A percentile compares a stretch with the other conserved stretches of the same genome.
Conservation (phyloP, 30 jellyfish, hydroid and myxozoan genomes). For the Rhopilema esculentum region DNA sequence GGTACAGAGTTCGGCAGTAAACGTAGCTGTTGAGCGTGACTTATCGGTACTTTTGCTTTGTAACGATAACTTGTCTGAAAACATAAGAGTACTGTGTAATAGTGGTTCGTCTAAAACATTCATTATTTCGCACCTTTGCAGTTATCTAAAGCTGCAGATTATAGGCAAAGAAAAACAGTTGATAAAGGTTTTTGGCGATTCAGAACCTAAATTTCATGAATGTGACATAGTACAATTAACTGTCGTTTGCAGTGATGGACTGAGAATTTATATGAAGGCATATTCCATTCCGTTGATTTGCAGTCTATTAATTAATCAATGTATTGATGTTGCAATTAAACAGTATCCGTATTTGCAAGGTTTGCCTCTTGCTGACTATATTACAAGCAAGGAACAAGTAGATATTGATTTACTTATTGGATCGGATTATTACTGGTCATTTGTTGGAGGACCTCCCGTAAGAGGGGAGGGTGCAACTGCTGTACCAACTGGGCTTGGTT, state of each 20-base stretch:
- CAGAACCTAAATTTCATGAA: no score
- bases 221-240: slow-evolving; percentile 20
- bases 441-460: slow-evolving; percentile 1
- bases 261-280: slow-evolving; percentile 13
- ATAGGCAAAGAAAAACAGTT: no score
- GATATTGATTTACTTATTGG: slow-evolving; percentile 27
- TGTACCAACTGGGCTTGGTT: slow-evolving; percentile 17
- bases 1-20: no score
- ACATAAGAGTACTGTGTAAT: no score
- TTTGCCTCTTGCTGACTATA: slow-evolving; percentile 14
- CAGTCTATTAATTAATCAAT: slow-evolving; percentile 4
- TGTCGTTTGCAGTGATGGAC: slow-evolving; percentile 19
- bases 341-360: not conserved
- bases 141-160: no score
- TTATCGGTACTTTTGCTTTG: no score
- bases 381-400: not conserved
- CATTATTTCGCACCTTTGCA: no score
- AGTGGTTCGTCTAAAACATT: no score
- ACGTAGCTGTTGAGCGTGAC: no score
- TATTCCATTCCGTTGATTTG: slow-evolving; percentile 24
- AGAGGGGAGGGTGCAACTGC: slow-evolving; percentile 52
- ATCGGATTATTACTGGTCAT: slow-evolving; percentile 30
- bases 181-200: no score
- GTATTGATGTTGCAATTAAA: not conserved
- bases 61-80: no score